A percentile compares a stretch with the other conserved stretches of the same genome.
Evolutionary conservation across 2,797 vertebrate species (phyloP).

Genomic region (Acridotheres tristis): DNA sequence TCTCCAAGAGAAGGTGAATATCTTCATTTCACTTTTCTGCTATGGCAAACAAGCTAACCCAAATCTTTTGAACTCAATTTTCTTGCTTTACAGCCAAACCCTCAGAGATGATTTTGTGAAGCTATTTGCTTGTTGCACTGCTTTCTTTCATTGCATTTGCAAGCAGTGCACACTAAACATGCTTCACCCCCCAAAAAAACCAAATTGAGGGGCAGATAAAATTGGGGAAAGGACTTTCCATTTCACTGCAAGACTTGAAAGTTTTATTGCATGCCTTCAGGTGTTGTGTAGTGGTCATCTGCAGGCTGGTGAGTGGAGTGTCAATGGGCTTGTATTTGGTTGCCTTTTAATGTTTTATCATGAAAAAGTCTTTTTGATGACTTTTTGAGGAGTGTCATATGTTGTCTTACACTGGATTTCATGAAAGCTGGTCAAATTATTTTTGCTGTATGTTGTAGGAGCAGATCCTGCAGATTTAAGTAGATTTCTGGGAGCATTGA

Average conservation of each 20-base stretch:
- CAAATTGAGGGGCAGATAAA: not conserved
- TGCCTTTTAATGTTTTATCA: not conserved
- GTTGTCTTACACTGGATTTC: not conserved
- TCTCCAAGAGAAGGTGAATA: not conserved
- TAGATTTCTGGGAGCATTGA: not conserved
- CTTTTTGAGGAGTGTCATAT: not conserved
- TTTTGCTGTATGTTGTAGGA: not conserved
- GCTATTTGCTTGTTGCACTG: not conserved
- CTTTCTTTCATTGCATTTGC: not conserved
- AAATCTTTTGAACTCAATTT: not conserved
- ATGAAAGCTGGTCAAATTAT: not conserved
- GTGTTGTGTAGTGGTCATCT: not conserved
- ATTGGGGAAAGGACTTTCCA: not conserved
- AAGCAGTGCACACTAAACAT: not conserved
- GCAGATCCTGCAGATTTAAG: not conserved
- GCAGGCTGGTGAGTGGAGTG: not conserved
- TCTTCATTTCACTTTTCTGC: not conserved
- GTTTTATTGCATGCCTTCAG: not conserved
- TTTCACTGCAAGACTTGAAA: not conserved
- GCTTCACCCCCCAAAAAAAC: not conserved
- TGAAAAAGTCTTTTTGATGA: not conserved
- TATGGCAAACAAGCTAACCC: not conserved
- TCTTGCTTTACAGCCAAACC: not conserved
- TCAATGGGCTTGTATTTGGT: not conserved
- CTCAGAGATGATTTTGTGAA: not conserved